A percentile compares a stretch with the other conserved stretches of the same genome.
phyloP scores from a whole-genome alignment of 2,888 invertebrate species.

The Pachydiplax longipennis region DNA sequence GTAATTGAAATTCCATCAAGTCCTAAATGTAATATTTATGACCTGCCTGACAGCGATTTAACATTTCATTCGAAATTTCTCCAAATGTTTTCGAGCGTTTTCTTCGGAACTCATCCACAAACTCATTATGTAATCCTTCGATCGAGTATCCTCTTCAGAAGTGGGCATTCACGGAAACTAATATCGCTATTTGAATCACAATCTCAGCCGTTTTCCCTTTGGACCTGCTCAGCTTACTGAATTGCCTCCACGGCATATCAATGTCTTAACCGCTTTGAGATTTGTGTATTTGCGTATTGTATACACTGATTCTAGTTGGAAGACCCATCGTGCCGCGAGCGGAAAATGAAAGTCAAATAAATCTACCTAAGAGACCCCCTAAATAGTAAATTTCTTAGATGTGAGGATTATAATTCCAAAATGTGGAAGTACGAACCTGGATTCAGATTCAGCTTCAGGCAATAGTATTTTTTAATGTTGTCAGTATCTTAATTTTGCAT shows the following conservation, averaged over 20 bases:
- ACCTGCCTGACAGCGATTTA: not conserved
- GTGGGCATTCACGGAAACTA: slow-evolving; percentile 10
- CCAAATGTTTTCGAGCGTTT: not conserved
- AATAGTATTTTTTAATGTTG: no score
- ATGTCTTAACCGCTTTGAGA: no score
- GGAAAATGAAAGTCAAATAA: no score
- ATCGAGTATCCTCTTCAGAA: not conserved
- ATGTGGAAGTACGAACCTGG: no score
- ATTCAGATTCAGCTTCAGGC: no score
- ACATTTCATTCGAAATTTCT: not conserved
- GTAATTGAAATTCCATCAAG: not conserved
- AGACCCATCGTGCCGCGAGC: no score
- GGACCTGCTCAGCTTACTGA: slow-evolving; percentile 18
- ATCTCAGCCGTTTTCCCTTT: not conserved
- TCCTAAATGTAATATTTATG: not conserved
- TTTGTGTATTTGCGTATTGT: no score
- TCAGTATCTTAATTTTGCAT: no score
- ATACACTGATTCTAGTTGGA: no score
- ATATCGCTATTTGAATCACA: slow-evolving; percentile 28
- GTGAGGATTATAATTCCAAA: no score
- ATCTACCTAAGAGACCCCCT: no score
- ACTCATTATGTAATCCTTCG: slow-evolving; percentile 1
- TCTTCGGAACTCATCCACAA: not conserved
- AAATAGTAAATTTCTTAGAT: no score
- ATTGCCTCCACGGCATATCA: not conserved